phyloP scores from a whole-genome alignment of 2,113 vertebrate species.

The Channa argus region DNA sequence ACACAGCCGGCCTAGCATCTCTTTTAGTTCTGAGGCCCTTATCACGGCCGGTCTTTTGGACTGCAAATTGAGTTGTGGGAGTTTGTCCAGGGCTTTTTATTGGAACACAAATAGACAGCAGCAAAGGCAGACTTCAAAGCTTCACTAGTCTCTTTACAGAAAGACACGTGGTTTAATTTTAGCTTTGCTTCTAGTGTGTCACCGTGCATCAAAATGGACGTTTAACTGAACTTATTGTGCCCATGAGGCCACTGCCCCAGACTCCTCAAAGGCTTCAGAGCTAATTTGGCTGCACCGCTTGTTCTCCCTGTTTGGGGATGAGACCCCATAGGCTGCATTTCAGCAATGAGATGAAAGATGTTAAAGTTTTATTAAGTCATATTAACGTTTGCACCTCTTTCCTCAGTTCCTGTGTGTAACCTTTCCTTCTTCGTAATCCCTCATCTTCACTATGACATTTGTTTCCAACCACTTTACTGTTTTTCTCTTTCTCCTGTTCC shows the following conservation, averaged over 20 bases:
- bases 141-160: slow-evolving; percentile 24
- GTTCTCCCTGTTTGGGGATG: slow-evolving; percentile 31
- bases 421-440: slow-evolving; percentile 12
- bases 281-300: slow-evolving; percentile 59
- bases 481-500: slow-evolving; percentile 29
- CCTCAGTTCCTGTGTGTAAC: slow-evolving; percentile 10
- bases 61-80: slow-evolving; percentile 37
- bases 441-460: slow-evolving; percentile 13
- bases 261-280: slow-evolving; percentile 38
- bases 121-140: slow-evolving; percentile 19
- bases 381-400: slow-evolving; percentile 26
- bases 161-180: slow-evolving; percentile 29
- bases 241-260: slow-evolving; percentile 18
- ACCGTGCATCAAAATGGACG: slow-evolving; percentile 34
- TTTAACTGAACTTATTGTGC: slow-evolving; percentile 42
- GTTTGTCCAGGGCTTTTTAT: slow-evolving; percentile 19
- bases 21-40: slow-evolving; percentile 38
- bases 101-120: slow-evolving; percentile 22
- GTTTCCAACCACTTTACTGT: slow-evolving; percentile 23
- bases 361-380: slow-evolving; percentile 4
- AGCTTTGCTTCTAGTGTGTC: slow-evolving; percentile 10
- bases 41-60: slow-evolving; percentile 40
- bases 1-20: slow-evolving; percentile 35
- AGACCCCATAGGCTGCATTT: slow-evolving; percentile 35
- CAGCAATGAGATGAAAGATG: slow-evolving; percentile 38